These are phyloP conservation scores for Dysmachus trigonus DNA, from an alignment of 2,888 invertebrate species.

Conservation along the genomic window DNA sequence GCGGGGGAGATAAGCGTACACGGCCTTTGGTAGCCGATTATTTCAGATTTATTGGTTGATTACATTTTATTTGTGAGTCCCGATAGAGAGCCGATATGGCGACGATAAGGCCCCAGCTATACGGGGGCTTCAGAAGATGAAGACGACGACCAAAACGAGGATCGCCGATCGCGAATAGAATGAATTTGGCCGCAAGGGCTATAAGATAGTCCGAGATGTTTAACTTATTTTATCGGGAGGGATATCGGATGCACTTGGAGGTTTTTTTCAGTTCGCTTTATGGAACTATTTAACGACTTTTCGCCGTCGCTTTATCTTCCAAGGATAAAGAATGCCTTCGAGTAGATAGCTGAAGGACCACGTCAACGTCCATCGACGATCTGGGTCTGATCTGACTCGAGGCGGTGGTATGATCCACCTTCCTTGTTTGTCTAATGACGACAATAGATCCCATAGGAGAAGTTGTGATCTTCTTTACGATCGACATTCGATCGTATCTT, in stretches of 20 bases:
- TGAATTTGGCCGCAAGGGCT: slow-evolving; percentile 16
- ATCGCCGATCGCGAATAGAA: slow-evolving; percentile 15
- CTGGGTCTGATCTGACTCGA: not conserved
- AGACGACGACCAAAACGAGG: not conserved
- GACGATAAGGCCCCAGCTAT: slow-evolving; percentile 25
- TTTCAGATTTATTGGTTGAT: slow-evolving; percentile 46
- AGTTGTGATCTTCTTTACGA: slow-evolving; percentile 28
- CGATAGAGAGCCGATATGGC: slow-evolving; percentile 31
- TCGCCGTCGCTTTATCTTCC: slow-evolving; percentile 26
- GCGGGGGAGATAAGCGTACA: not conserved
- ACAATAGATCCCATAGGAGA: slow-evolving; percentile 36
- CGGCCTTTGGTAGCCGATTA: slow-evolving; percentile 44
- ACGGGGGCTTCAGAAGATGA: slow-evolving; percentile 15
- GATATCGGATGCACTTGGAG: slow-evolving; percentile 18
- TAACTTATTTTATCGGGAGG: slow-evolving; percentile 32
- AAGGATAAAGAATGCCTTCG: slow-evolving; percentile 9
- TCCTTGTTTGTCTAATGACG: slow-evolving; percentile 37
- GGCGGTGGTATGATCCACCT: not conserved
- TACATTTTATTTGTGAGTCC: slow-evolving; percentile 43
- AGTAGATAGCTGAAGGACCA: not conserved
- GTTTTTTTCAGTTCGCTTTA: slow-evolving; percentile 21
- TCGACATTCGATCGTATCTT: not conserved
- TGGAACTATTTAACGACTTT: slow-evolving; percentile 39
- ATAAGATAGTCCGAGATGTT: slow-evolving; percentile 31
- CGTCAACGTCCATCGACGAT: not conserved